Evolutionary conservation across 2,888 invertebrate genomes (phyloP).

Genomic region (Axea sp.): DNA sequence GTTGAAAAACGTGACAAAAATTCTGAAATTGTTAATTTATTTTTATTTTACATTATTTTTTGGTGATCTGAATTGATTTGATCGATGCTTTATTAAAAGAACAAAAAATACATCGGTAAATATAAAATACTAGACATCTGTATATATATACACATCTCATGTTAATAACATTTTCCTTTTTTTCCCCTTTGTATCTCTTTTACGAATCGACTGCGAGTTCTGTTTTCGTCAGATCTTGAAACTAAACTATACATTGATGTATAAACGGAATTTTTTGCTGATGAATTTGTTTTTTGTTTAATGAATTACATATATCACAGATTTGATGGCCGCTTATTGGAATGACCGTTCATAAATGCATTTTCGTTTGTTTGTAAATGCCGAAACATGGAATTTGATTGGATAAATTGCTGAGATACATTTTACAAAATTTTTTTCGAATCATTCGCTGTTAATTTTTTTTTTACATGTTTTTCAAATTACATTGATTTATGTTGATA

Average conservation of each 20-base stretch:
- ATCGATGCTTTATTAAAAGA: conserved; percentile 64
- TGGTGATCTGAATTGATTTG: conserved; percentile 55
- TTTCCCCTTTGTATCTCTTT: neutral
- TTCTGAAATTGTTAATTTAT: neutral
- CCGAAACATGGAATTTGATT: conserved; percentile 66
- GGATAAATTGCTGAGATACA: conserved; percentile 30
- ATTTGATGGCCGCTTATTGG: conserved; percentile 73
- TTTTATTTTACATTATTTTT: conserved; percentile 61
- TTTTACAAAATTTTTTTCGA: neutral
- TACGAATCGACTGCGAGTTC: conserved; percentile 38
- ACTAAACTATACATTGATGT: conserved; percentile 64
- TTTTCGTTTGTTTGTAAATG: conserved; percentile 68
- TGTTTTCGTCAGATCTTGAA: conserved; percentile 34
- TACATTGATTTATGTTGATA: conserved; percentile 31
- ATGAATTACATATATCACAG: conserved; percentile 73
- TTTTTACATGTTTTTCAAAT: conserved; percentile 9
- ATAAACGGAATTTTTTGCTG: conserved; percentile 56
- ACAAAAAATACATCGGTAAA: conserved; percentile 71
- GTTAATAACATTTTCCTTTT: conserved; percentile 16
- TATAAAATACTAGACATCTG: conserved; percentile 70
- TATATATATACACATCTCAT: conserved; percentile 53
- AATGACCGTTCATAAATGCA: conserved; percentile 66
- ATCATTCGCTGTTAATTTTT: conserved; percentile 21
- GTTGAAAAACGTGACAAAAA: conserved; percentile 12
- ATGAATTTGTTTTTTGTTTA: conserved; percentile 12